These are phyloP conservation scores for Ectropis grisescens DNA, from an alignment of 1,140 invertebrate species.

Conservation along the genomic window DNA sequence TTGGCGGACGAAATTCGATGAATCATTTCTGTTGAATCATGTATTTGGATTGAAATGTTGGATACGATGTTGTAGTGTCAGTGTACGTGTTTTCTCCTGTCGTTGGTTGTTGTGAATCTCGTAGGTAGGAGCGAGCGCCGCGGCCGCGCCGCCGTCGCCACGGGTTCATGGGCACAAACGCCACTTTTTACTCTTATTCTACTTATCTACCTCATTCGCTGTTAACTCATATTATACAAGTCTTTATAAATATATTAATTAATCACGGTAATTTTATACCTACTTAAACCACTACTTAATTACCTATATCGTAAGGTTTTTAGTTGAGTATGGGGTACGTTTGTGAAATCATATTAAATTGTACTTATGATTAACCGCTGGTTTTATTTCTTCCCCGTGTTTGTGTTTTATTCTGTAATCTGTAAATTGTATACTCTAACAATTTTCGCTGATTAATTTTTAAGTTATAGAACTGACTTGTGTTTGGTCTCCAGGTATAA, in stretches of 20 bases:
- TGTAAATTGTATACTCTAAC: too few species aligned
- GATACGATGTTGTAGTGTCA: too few species aligned
- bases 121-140: conserved; percentile 19
- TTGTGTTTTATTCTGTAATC: too few species aligned
- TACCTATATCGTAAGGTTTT: conserved; percentile 56
- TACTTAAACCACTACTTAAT: conserved; percentile 28
- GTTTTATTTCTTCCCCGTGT: conserved; percentile 35
- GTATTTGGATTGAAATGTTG: too few species aligned
- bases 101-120: conserved; percentile 37
- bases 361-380: conserved; percentile 63
- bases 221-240: conserved; percentile 41
- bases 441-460: too few species aligned
- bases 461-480: too few species aligned
- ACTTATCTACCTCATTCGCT: conserved; percentile 54
- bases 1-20: too few species aligned
- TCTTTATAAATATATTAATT: conserved; percentile 18
- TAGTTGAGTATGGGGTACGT: conserved; percentile 62
- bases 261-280: conserved; percentile 59
- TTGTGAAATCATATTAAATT: conserved; percentile 67
- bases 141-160: conserved; percentile 20
- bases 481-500: conserved; percentile 56
- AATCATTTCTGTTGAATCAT: too few species aligned
- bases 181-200: conserved; percentile 15
- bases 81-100: conserved; percentile 23
- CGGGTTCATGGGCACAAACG: conserved; percentile 21